These are phyloP conservation scores for Helicorthomorpha holstii DNA, from an alignment of 1,140 invertebrate species.

Conservation along the genomic window DNA sequence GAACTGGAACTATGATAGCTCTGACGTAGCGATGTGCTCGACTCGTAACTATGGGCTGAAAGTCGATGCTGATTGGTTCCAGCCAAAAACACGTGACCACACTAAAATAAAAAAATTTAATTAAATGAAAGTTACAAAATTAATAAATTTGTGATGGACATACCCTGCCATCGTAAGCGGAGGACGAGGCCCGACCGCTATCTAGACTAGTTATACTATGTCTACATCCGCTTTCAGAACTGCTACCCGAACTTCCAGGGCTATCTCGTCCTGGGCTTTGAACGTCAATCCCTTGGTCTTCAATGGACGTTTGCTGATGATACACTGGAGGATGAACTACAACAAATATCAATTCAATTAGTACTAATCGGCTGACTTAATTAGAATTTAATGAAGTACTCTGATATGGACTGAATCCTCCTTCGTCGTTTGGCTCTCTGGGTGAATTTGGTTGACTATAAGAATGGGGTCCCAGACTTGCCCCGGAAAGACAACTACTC, in stretches of 20 bases:
- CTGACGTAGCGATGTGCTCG: conserved; percentile 29
- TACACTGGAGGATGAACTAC: conserved; percentile 12
- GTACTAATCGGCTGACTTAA: neutral
- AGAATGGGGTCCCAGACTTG: too few relatives aligned
- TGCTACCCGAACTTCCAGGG: conserved; percentile 18
- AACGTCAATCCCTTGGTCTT: conserved; percentile 48
- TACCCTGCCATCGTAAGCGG: conserved; percentile 12
- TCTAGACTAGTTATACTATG: conserved; percentile 77
- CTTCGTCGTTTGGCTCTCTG: too few relatives aligned
- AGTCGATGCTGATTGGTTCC: conserved; percentile 17
- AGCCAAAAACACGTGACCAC: neutral
- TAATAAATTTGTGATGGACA: neutral
- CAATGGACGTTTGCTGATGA: conserved; percentile 23
- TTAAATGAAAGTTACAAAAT: neutral
- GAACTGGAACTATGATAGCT: conserved; percentile 38
- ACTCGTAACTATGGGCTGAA: conserved; percentile 33
- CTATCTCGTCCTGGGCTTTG: conserved; percentile 26
- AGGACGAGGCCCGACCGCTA: conserved; percentile 68
- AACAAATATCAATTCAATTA: neutral
- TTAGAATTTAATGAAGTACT: neutral
- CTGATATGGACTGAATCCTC: neutral
- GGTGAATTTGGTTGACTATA: too few relatives aligned
- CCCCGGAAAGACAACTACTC: too few relatives aligned
- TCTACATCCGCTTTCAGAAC: conserved; percentile 37
- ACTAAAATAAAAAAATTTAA: conserved; percentile 2